Base-by-base conservation (phyloP, 2,888 invertebrate species). In the Palloptera scutellata region DNA sequence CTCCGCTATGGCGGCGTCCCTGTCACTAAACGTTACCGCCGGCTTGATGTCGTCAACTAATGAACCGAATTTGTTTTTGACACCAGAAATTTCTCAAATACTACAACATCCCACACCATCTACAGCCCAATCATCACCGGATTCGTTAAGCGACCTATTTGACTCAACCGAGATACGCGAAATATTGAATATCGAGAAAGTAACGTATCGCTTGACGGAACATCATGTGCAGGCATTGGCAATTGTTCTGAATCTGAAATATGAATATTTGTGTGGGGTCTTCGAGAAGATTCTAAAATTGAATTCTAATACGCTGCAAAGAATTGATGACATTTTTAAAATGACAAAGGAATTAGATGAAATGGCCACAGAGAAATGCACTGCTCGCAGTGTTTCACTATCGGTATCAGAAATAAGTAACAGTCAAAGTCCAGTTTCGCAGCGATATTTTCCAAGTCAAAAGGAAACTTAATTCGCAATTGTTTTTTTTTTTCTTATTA, bases 71-170 rank as follows among this genome's bases (percentile, higher is more conserved):
- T 42, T 69, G 53, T 67, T 42, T 51, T 66, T 53, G 0, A 73
- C 74, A 57, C 74, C 73, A 10, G 72, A 73, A n/a, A 57, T 73
- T 51, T 67, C 71, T 5, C 61, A 67, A 30, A 48, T 71, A 2
- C 45, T 41, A 9, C 74, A 74, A 20, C 40, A 66, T 15, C 61
- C 69, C 1, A 41, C 57, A 0, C 73, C 78, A 17, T 68, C 73
- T 1, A 70, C 72, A 20, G 72, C 79, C 10, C 75, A 77, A 4
- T 81, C 82, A 0, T 41, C 82, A 4, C 76, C 77, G 9, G 82
- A 81, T 20, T 81, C 81, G 0, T 70, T 82, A 2, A 74, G 74
- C 40, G 76, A 76, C 15, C 61, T 79, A n/a, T 82, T 82, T 57
- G 77, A 78, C 11, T 76, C 76, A 3, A 74, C 72, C 53, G 73